These are phyloP conservation scores for Caiman crocodilus DNA, from an alignment of 2,797 vertebrate species.

Conservation along the genomic window DNA sequence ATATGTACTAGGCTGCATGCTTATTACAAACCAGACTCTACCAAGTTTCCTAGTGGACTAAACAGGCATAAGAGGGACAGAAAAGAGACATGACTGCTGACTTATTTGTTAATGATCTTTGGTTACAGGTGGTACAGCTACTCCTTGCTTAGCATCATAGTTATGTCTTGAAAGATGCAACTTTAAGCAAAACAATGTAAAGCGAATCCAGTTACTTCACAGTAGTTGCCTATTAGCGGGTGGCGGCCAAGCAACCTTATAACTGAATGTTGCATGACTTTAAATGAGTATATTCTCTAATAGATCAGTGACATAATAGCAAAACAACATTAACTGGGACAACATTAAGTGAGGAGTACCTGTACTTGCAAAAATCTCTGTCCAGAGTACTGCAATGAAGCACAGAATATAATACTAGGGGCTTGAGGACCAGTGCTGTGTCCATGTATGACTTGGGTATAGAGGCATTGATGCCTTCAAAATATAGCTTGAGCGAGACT, in stretches of 20 bases:
- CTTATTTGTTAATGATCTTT: neutral
- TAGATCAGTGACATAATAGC: no score
- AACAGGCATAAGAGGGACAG: neutral
- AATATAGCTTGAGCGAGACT: neutral
- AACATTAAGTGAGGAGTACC: no score
- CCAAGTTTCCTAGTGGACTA: conserved; percentile 20
- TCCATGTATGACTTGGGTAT: neutral
- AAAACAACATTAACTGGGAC: no score
- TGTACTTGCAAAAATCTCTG: neutral
- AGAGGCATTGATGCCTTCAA: neutral
- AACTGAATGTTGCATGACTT: no score
- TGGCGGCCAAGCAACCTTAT: no score
- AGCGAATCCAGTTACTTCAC: no score
- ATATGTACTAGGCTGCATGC: conserved; percentile 6
- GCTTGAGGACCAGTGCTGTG: neutral
- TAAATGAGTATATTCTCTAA: no score
- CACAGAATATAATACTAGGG: neutral
- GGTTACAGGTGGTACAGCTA: neutral
- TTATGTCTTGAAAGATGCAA: no score
- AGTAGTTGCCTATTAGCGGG: no score
- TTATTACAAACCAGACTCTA: conserved; percentile 28
- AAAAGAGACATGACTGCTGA: neutral
- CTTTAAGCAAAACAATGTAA: no score
- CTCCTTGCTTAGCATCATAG: no score
- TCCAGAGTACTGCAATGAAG: neutral